phyloP scores from a whole-genome alignment of 2,888 invertebrate species.

The Cremastinae sp. region DNA sequence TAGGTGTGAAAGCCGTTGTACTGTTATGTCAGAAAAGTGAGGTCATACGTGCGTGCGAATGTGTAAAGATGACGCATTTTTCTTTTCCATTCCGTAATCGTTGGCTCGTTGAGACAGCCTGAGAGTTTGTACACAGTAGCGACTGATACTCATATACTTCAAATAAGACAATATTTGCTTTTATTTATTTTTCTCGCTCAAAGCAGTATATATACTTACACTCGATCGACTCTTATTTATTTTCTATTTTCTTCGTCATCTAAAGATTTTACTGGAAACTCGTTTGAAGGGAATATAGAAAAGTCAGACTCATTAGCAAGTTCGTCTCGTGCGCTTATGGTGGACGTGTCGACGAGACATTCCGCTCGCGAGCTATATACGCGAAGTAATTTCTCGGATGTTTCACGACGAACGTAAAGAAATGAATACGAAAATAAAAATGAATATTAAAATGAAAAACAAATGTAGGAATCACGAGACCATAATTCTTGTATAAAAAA shows the following conservation, averaged over 20 bases:
- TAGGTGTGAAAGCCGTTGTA: conserved; percentile 52
- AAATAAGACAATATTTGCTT: conserved; percentile 29
- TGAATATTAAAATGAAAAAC: too few relatives aligned
- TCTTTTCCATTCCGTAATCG: conserved; percentile 16
- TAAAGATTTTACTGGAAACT: conserved; percentile 10
- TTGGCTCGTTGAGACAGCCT: conserved; percentile 37
- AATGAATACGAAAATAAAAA: not conserved
- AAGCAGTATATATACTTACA: conserved; percentile 42
- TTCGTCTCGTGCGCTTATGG: conserved; percentile 33
- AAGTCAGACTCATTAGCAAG: conserved; percentile 53
- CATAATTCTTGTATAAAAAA: too few relatives aligned
- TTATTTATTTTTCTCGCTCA: conserved; percentile 47
- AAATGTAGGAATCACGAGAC: too few relatives aligned
- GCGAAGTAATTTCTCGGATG: conserved; percentile 6
- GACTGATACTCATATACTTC: conserved; percentile 18
- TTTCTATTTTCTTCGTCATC: conserved; percentile 16
- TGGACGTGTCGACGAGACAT: conserved; percentile 59
- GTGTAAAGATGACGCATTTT: conserved; percentile 47
- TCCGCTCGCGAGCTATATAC: conserved; percentile 31
- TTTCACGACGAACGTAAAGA: not conserved
- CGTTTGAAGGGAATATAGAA: conserved; percentile 16
- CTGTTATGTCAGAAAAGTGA: conserved; percentile 56
- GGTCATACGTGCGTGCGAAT: conserved; percentile 34
- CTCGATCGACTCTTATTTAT: conserved; percentile 36
- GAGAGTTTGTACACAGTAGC: conserved; percentile 52